Conservation (phyloP, 2,797 vertebrate genomes). For the Sebastes taczanowskii region DNA sequence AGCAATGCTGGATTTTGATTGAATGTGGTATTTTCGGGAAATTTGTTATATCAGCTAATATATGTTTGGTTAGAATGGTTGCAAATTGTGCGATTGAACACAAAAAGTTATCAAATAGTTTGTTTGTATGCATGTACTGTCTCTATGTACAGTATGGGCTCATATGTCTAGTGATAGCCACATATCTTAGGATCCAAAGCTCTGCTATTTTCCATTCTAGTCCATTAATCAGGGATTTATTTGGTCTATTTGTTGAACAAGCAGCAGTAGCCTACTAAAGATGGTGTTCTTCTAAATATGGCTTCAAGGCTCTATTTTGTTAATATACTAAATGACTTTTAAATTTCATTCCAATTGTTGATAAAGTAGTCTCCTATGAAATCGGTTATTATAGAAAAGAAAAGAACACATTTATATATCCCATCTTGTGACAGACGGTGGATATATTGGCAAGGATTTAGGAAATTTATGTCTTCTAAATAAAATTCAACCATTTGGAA, state of each 20-base stretch:
- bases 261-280: neutral
- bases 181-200: neutral
- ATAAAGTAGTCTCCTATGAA: conserved; percentile 50
- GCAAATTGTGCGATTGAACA: neutral
- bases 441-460: conserved; percentile 69
- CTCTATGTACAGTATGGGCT: neutral
- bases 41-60: conserved; percentile 11
- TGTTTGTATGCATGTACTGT: neutral
- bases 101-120: neutral
- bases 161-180: neutral
- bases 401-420: conserved; percentile 46
- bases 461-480: conserved; percentile 80
- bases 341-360: conserved; percentile 38
- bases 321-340: neutral
- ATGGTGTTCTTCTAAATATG: neutral
- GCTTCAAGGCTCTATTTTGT: neutral
- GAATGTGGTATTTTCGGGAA: conserved; percentile 1
- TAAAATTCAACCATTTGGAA: conserved; percentile 75
- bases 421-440: conserved; percentile 34
- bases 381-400: conserved; percentile 54
- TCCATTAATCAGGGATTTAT: neutral
- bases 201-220: neutral
- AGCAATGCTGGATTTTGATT: conserved; percentile 21
- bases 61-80: neutral
- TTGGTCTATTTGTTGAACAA: neutral